phyloP scores from a whole-genome alignment of 2,797 vertebrate genomes.

The Coregonus ussuriensis region DNA sequence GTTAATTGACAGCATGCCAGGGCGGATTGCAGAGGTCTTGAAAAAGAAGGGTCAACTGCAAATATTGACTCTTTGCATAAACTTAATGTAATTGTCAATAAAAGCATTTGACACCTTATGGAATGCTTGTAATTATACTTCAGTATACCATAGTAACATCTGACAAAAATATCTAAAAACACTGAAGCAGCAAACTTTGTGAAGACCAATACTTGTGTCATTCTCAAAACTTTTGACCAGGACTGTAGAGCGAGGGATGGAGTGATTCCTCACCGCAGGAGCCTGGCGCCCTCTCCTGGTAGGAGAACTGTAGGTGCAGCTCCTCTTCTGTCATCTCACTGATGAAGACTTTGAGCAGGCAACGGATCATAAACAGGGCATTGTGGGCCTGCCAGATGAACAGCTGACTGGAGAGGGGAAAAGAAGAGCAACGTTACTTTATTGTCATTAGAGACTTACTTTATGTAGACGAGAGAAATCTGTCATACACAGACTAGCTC shows the following conservation, averaged over 20 bases:
- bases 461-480: background rate
- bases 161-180: too few species aligned
- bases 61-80: too few species aligned
- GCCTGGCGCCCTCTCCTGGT: conserved; percentile 85
- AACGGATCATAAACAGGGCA: conserved; percentile 94
- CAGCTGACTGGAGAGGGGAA: conserved; percentile 84
- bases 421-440: conserved; percentile 20
- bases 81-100: too few species aligned
- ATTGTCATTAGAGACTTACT: background rate
- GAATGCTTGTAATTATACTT: too few species aligned
- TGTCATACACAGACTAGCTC: background rate
- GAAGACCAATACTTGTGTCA: too few species aligned
- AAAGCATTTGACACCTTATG: too few species aligned
- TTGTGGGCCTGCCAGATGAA: conserved; percentile 99
- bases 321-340: conserved; percentile 90
- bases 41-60: too few species aligned
- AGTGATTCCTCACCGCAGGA: conserved; percentile 76
- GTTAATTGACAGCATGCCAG: too few species aligned
- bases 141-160: too few species aligned
- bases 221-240: too few species aligned
- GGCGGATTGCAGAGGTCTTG: too few species aligned
- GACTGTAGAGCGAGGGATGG: background rate
- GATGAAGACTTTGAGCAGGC: conserved; percentile 95
- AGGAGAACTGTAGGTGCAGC: conserved; percentile 89
- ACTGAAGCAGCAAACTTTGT: too few species aligned